Evolutionary conservation across 2,797 vertebrate genomes (phyloP), one percentile per base, ranked within the genome.

Genomic region (Hypotaenidia philippensis): DNA sequence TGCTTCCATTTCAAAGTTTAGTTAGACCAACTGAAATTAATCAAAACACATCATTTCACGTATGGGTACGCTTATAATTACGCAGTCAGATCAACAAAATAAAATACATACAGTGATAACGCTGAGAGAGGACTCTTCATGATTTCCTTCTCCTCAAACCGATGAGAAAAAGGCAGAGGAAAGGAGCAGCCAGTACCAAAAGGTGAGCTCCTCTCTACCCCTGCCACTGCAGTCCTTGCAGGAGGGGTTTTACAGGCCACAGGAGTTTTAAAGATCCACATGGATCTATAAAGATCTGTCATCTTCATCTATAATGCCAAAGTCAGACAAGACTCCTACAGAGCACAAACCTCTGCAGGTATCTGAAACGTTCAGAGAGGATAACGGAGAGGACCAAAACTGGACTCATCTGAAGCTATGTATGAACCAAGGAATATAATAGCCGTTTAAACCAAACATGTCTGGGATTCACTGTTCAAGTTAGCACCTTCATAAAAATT

Each of bases 1-100:
- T 59, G 88, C 70, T 97, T 95, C 68, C 90, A 92, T 87, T 95
- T 93, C 80, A 83, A 94, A 95, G 83, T 96, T 94, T 72, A 79
- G 90, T 79, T 87, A 90, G 83, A 76, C 34, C 83, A 87, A 87
- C 59, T 71, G 45, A 79, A 87, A 47, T 90, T 92, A 87, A 92
- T 79, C 63, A 91, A 92, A 95, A 78, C 70, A 65, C 11, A 1
- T 34, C 72, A 66, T 76, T 87, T 84, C 66, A 55, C 75, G 60
- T 44, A 50, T 5, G 69, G 38, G 41, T 49, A 49, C 26, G 9
- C 44, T 93, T 84, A 21, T 10, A 59, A 29, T 2, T 41, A 70
- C 76, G 59, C 52, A 75, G 68, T 57, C n/a, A 72, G 47, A 90
- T 59, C 41, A 83, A 61, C 44, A 85, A 64, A 93, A 64, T 63